These are phyloP conservation scores for Prenolepis imparis DNA, from an alignment of 2,888 invertebrate genomes.

Conservation along the genomic window DNA sequence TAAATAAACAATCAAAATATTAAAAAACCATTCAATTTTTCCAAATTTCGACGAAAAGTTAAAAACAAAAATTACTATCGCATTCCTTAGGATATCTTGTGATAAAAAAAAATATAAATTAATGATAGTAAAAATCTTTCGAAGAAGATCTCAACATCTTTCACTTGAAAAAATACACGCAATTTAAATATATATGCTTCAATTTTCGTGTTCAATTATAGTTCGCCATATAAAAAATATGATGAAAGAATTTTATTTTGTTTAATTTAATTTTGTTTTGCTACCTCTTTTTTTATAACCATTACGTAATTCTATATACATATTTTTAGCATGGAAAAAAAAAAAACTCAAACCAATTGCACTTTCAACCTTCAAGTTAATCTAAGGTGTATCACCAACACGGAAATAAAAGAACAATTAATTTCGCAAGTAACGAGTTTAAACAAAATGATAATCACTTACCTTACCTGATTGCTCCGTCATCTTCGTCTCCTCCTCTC, in stretches of 20 bases:
- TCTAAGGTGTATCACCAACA: not conserved
- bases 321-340: not conserved
- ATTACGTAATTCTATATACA: not conserved
- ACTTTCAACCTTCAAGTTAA: not conserved
- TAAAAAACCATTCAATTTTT: not conserved
- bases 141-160: not conserved
- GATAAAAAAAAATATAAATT: not conserved
- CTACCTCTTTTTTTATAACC: not conserved
- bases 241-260: not conserved
- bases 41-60: not conserved
- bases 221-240: not conserved
- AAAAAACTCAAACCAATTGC: not conserved
- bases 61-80: not conserved
- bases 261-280: not conserved
- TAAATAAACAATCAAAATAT: not conserved
- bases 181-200: not conserved
- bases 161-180: not conserved
- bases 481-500: not conserved
- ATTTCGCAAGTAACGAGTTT: not conserved
- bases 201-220: not conserved
- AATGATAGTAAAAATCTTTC: not conserved
- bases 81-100: not conserved
- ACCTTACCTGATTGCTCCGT: not conserved
- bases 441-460: not conserved
- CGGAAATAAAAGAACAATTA: not conserved